Evolutionary conservation across 2,888 invertebrate species (phyloP).

Genomic region (Scelioninae gen. 1): DNA sequence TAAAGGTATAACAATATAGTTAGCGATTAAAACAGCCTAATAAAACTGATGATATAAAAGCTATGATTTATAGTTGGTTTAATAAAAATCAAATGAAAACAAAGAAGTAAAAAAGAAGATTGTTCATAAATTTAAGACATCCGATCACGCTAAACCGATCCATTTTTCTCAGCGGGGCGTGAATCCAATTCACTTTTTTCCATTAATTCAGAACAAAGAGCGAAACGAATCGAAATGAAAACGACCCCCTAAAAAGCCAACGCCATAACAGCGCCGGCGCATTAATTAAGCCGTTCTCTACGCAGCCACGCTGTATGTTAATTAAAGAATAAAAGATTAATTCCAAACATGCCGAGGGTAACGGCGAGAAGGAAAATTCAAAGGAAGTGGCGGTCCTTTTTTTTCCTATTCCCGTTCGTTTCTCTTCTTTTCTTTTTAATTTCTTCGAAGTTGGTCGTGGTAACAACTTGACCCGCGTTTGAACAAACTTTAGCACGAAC

Average conservation of each 20-base stretch:
- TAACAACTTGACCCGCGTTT: conserved; percentile 63
- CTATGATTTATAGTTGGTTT: too few species aligned
- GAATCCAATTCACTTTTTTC: conserved; percentile 21
- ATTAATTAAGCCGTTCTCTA: conserved; percentile 26
- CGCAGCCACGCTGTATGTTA: conserved; percentile 19
- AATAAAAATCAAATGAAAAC: too few species aligned
- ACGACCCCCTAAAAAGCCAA: conserved; percentile 6
- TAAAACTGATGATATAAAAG: too few species aligned
- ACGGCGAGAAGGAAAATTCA: conserved; percentile 37
- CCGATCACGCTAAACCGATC: not conserved
- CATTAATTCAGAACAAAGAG: conserved; percentile 29
- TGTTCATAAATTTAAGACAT: too few species aligned
- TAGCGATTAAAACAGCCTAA: too few species aligned
- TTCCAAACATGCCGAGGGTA: conserved; percentile 31
- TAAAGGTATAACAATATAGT: too few species aligned
- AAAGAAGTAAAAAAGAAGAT: too few species aligned
- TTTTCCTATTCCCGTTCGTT: not conserved
- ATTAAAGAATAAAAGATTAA: conserved; percentile 57
- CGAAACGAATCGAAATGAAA: conserved; percentile 30
- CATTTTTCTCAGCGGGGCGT: not conserved
- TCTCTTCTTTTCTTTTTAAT: conserved; percentile 32
- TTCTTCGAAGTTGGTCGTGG: conserved; percentile 33
- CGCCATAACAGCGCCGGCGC: conserved; percentile 4
- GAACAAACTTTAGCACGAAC: conserved; percentile 61
- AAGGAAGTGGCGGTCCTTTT: conserved; percentile 27